Evolutionary conservation across 2,888 invertebrate genomes (phyloP), one percentile per base, ranked within the genome.

Genomic region (Calliphora vomitoria): DNA sequence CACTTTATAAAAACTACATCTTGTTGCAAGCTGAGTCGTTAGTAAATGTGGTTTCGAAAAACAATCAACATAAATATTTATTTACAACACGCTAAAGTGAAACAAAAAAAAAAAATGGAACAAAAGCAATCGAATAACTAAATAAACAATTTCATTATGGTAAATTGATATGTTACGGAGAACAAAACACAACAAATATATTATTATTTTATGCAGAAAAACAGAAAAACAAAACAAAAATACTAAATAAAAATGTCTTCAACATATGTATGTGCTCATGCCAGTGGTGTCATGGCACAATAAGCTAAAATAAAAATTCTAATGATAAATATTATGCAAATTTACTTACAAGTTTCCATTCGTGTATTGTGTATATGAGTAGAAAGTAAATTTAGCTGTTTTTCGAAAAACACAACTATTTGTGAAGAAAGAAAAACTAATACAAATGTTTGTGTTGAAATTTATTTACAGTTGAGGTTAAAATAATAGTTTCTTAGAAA

Each of bases 271-370:
- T 82, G 82, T 60, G 58, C 8, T 44, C 11, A 53, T 31, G 25
- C 13, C 44, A 20, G 2, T 15, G 31, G 69, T 31, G 25, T 50
- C 35, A n/a, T 35, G 50, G 5, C 18, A 35, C n/a, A 41, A 68
- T 6, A 44, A 68, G 15, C 53, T 35, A n/a, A n/a, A 35, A 71
- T 20, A 53, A 35, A 35, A 71, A 74, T 25, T 41, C 41, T 25
- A 41, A 41, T 20, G 41, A 78, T 25, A 38, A 68, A 68, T 80
- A 62, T 71, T 80, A 80, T 80, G 80, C 50, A 80, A 80, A 80
- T 80, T 64, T 64, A 38, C 38, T 66, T 47, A 5, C 3, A 35
- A 4, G 4, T 35, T 35, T 35, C 35, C 5, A 35, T 6, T 6
- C 35, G 6, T 35, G 35, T 35, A 35, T 35, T 4, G 35, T 35